A percentile compares a stretch with the other conserved stretches of the same genome.
phyloP scores from a whole-genome alignment of 1,140 invertebrate genomes.

The Drosophila murphyi region DNA sequence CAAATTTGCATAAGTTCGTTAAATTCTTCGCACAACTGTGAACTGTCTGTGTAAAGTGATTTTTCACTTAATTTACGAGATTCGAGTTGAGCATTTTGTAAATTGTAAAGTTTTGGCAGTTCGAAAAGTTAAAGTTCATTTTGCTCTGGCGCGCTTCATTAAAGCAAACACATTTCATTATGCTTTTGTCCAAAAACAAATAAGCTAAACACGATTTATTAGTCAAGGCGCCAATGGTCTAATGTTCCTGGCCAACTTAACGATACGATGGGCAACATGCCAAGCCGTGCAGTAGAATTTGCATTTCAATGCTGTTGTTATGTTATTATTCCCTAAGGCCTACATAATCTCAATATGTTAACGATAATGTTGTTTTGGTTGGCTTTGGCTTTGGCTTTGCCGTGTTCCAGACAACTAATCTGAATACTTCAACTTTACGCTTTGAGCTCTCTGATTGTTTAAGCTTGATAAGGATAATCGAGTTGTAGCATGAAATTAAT shows the following conservation, averaged over 20 bases:
- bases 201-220: slow-evolving; percentile 33
- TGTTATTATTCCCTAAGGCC: not conserved
- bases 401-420: slow-evolving; percentile 29
- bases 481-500: slow-evolving; percentile 38
- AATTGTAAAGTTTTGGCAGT: slow-evolving; percentile 9
- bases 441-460: slow-evolving; percentile 6
- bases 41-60: not conserved
- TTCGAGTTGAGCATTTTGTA: slow-evolving; percentile 1
- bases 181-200: slow-evolving; percentile 20
- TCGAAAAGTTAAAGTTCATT: slow-evolving; percentile 1
- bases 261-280: slow-evolving; percentile 5
- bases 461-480: slow-evolving; percentile 20
- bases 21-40: not conserved
- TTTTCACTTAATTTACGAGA: slow-evolving; percentile 2
- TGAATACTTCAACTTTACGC: slow-evolving; percentile 20
- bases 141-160: slow-evolving; percentile 18
- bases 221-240: not conserved
- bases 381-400: slow-evolving; percentile 11
- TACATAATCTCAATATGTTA: slow-evolving; percentile 24
- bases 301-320: slow-evolving; percentile 33
- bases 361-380: slow-evolving; percentile 17
- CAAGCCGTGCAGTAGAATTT: slow-evolving; percentile 27
- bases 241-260: not conserved
- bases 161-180: slow-evolving; percentile 6
- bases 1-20: not conserved